Base-by-base conservation (phyloP, 2,113 vertebrate species). In the Eidolon helvum region DNA sequence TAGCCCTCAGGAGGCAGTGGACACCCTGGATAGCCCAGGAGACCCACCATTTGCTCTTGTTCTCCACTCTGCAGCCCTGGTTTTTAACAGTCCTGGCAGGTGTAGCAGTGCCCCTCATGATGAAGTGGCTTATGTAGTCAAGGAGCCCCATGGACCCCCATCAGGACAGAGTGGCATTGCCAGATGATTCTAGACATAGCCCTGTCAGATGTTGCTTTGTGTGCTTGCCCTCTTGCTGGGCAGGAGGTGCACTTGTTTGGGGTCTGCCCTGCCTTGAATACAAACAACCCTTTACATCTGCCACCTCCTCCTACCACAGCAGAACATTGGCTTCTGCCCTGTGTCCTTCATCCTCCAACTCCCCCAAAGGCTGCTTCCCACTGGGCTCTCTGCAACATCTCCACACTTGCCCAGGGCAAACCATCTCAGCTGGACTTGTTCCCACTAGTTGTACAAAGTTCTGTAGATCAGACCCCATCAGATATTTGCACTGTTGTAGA, bases 271-370 rank as follows among this genome's bases (percentile, higher is more conserved):
- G 28, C 53, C 50, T 35, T 35, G 50, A 65, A 8, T 22, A 68
- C 63, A 43, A 40, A n/a, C 4, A 24, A 10, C 10, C 18, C 33
- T 8, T n/a, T n/a, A 55, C 24, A 24, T 28, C n/a, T 6, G 11
- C 14, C 12, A 18, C 7, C 1, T 55, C 0, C 0, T 24, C 33
- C 22, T 11, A 5, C 22, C 30, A 8, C 43, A 15, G 38, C 2
- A 21, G 83, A n/a, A 7, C 16, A 0, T 35, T 30, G 63, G 35
- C 53, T 38, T 83, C 59, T 45, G 33, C 38, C 18, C 26, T 65
- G 59, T 77, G 14, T 28, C 6, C 5, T 6, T 78, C 10, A 5
- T 38, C 28, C 33, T 77, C 33, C 8, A 2, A 50, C 40, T 55
- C 24, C 16, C 45, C 57, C 43, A 66, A 48, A 35, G 48, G 12